A percentile compares a stretch with the other conserved stretches of the same genome.
Conservation (phyloP, 2,113 vertebrate species). For the Macroglossus sobrinus region DNA sequence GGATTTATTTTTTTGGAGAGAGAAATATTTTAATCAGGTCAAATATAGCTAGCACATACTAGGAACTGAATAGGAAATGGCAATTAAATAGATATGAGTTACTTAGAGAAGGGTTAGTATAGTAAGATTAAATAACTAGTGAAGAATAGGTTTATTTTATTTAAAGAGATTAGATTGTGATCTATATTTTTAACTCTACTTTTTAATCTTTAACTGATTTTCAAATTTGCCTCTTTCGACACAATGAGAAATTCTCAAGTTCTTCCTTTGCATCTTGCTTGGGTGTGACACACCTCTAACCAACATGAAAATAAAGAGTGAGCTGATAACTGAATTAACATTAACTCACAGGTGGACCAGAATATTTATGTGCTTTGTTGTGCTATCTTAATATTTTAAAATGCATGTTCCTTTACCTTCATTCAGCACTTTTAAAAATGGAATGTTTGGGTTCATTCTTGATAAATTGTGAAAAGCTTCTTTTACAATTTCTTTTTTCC, state of each 20-base stretch:
- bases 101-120: background rate
- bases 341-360: background rate
- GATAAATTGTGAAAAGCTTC: background rate
- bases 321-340: background rate
- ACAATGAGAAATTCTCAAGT: background rate
- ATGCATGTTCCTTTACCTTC: background rate
- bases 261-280: background rate
- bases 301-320: background rate
- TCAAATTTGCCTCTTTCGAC: background rate
- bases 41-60: background rate
- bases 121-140: background rate
- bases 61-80: background rate
- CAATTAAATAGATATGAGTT: background rate
- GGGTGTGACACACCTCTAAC: background rate
- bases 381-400: background rate
- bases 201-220: background rate
- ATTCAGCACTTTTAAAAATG: background rate
- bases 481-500: background rate
- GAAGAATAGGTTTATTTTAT: slow-evolving; percentile 4
- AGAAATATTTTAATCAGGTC: background rate
- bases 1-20: background rate
- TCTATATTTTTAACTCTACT: background rate
- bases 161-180: background rate
- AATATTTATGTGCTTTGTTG: background rate
- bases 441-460: background rate